These are phyloP conservation scores for Aelia acuminata DNA, from an alignment of 2,888 invertebrate species.

Conservation along the genomic window DNA sequence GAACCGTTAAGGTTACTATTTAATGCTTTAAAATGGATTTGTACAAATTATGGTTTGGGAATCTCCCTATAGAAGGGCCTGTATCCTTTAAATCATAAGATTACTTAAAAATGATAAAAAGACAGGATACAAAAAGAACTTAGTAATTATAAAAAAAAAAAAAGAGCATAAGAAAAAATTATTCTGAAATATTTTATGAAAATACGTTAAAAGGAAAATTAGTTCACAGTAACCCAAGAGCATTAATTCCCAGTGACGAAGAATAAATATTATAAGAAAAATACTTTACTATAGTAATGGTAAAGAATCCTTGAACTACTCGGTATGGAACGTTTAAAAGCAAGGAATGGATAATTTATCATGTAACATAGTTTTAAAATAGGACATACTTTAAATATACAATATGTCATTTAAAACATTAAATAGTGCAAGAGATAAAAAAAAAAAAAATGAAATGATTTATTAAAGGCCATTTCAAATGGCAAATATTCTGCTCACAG, in stretches of 20 bases:
- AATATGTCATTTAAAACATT: not conserved
- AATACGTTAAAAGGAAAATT: no score
- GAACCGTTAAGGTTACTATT: no score
- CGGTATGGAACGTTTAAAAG: not conserved
- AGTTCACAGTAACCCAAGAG: no score
- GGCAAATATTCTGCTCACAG: not conserved
- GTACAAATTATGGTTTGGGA: no score
- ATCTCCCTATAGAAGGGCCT: no score
- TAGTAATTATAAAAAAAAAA: no score
- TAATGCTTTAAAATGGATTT: no score
- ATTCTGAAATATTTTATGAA: no score
- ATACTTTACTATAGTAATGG: not conserved
- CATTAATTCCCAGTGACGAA: not conserved
- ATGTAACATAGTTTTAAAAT: not conserved
- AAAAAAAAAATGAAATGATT: not conserved
- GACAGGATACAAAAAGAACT: no score
- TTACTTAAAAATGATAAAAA: no score
- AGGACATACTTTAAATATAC: not conserved
- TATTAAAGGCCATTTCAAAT: conserved; percentile 20
- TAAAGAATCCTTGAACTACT: not conserved
- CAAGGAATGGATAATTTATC: not conserved
- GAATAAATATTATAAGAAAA: not conserved
- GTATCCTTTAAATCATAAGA: no score
- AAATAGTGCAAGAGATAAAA: not conserved
- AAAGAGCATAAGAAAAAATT: no score